Percentiles rank a stretch among this genome's conserved stretches.
Evolutionary conservation across 2,888 invertebrate species (phyloP).

Genomic region (Parthenolecanium corni): DNA sequence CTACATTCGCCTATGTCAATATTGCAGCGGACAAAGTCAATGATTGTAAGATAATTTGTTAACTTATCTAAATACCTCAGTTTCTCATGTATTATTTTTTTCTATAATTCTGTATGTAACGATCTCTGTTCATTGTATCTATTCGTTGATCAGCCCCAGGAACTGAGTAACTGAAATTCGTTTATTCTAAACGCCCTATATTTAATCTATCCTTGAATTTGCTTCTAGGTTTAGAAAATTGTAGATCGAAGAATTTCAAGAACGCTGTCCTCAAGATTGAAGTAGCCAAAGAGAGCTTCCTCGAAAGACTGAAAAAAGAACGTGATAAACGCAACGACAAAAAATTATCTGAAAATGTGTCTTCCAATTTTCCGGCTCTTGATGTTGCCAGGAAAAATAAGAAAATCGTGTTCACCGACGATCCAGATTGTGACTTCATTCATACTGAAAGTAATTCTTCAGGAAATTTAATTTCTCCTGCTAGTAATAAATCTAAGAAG

Average conservation of each 20-base stretch:
- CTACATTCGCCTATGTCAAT: conserved; percentile 16
- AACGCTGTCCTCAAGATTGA: conserved; percentile 8
- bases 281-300: conserved; percentile 14
- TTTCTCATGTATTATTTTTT: neutral
- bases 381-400: conserved; percentile 7
- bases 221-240: neutral
- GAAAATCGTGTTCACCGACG: neutral
- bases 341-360: neutral
- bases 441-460: neutral
- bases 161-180: too few species aligned
- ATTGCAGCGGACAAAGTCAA: neutral
- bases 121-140: neutral
- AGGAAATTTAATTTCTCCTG: too few species aligned
- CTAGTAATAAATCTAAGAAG: too few species aligned
- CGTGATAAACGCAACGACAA: neutral
- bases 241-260: neutral
- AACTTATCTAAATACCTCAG: neutral
- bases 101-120: neutral
- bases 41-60: conserved; percentile 9
- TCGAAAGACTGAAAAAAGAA: conserved; percentile 18
- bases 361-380: neutral
- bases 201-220: too few species aligned
- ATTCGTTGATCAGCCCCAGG: too few species aligned
- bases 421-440: neutral
- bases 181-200: too few species aligned